These are phyloP conservation scores for Hexactinellida sp. DNA, from an alignment of 37 sponge, comb jelly and placozoan genomes.

Conservation along the genomic window DNA sequence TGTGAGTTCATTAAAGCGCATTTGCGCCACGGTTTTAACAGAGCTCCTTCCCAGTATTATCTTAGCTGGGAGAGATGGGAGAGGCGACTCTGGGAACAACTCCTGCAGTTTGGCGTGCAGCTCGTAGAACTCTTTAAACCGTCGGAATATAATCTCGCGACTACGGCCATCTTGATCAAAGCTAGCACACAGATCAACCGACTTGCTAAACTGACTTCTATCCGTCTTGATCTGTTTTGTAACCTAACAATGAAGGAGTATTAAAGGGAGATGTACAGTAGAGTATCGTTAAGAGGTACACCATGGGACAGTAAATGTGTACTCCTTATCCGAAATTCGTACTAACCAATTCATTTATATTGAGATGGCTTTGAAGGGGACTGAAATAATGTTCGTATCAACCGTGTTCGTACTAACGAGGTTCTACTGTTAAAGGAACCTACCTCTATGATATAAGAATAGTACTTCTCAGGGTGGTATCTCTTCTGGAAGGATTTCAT, in stretches of 20 bases:
- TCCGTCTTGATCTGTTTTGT: neutral
- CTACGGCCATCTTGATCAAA: neutral
- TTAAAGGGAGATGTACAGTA: neutral
- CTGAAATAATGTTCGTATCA: no score
- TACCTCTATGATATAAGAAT: conserved; percentile 8
- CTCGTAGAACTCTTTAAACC: conserved; percentile 77
- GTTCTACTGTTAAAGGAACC: neutral
- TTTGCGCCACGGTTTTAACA: conserved; percentile 1
- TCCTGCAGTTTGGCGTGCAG: conserved; percentile 46
- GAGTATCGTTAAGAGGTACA: no score
- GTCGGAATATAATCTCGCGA: conserved; percentile 33
- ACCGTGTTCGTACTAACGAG: neutral
- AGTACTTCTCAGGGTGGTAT: conserved; percentile 50
- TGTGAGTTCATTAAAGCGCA: neutral
- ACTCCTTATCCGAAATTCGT: no score
- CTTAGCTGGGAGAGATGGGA: conserved; percentile 61
- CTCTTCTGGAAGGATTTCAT: conserved; percentile 47
- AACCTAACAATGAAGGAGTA: neutral
- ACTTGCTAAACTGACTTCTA: neutral
- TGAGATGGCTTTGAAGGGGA: no score
- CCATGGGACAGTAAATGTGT: no score
- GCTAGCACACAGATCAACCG: neutral
- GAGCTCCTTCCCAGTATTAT: conserved; percentile 23
- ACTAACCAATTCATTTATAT: no score
- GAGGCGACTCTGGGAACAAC: conserved; percentile 24